Conservation (phyloP, 30 jellyfish, hydroid and myxozoan species). For the Aurelia sp. region DNA sequence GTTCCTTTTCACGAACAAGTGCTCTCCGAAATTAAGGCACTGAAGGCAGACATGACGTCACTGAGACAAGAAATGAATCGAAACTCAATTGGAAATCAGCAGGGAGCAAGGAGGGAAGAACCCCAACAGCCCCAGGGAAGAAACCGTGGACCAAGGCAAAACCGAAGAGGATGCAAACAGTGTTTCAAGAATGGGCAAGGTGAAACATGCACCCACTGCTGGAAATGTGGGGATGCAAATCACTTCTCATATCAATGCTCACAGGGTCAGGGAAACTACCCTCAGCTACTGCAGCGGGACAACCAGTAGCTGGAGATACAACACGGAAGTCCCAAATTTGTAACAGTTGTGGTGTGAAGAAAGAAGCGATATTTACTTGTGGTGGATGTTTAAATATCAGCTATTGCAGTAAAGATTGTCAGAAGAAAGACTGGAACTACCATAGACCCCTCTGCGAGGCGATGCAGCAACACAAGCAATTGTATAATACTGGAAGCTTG, state of each 20-base stretch:
- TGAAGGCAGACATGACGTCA: constrained; percentile 10
- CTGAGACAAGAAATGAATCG: constrained; percentile 12
- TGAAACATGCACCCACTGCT: constrained; percentile 35
- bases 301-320: constrained; percentile 17
- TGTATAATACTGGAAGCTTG: no score
- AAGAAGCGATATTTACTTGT: no score
- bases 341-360: no score
- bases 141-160: not conserved
- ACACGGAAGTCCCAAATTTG: no score
- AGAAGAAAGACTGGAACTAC: no score
- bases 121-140: constrained; percentile 7
- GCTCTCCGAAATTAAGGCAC: constrained; percentile 6
- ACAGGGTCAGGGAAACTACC: constrained; percentile 37
- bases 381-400: no score
- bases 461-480: no score
- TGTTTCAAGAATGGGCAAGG: constrained; percentile 39
- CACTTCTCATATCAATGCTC: constrained; percentile 25
- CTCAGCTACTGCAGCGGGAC: not conserved
- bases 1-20: not conserved
- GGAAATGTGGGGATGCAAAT: constrained; percentile 43
- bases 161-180: constrained; percentile 14
- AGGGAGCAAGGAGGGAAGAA: not conserved
- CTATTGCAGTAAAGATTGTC: no score
- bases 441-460: no score
- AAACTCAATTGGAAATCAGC: not conserved